Base-by-base conservation (phyloP, 2,113 vertebrate species). In the Pangasianodon hypophthalmus region DNA sequence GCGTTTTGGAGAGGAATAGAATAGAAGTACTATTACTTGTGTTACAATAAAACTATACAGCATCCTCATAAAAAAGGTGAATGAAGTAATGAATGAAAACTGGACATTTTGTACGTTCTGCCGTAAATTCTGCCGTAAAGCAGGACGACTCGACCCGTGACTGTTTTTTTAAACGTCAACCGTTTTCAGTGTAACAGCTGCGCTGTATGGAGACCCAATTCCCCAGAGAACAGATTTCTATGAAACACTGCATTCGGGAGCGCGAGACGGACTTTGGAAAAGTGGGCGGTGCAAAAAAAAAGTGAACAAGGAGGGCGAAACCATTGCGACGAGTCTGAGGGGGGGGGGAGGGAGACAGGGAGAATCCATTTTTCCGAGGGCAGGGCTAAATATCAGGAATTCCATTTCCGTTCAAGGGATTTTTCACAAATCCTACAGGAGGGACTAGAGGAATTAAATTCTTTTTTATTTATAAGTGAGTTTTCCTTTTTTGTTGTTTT, bases 341-440 rank as follows among this genome's bases (percentile, higher is more conserved):
- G 52, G 64, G 62, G 85, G 84, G 3, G 29, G 71, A 60, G 13
- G 48, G 3, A 18, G 62, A 21, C 19, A 4, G 50, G 67, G 86
- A 75, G 21, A 79, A 44, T 79, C 86, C 73, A 79, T 58, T 16
- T 46, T 84, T 4, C 10, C 90, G 94, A 93, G 94, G 93, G 93
- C 91, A 46, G 89, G 89, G 92, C 91, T 26, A 93, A 96, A 97
- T 96, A 95, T 94, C 93, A 97, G 97, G 96, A 97, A 98, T 98
- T 98, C 97, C 97, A 96, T 96, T 98, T 98, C 98, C 98, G 97
- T 96, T 97, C 93, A 93, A 93, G 94, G 95, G 93, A 95, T 94
- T 94, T 91, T 90, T 94, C 92, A 56, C 52, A 8, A 50, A 88
- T 92, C 56, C 32, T 21, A 67, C 73, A 7, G 85, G 60, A 88